Conservation (phyloP, 2,113 vertebrate species). For the Pollimyrus isidori region DNA sequence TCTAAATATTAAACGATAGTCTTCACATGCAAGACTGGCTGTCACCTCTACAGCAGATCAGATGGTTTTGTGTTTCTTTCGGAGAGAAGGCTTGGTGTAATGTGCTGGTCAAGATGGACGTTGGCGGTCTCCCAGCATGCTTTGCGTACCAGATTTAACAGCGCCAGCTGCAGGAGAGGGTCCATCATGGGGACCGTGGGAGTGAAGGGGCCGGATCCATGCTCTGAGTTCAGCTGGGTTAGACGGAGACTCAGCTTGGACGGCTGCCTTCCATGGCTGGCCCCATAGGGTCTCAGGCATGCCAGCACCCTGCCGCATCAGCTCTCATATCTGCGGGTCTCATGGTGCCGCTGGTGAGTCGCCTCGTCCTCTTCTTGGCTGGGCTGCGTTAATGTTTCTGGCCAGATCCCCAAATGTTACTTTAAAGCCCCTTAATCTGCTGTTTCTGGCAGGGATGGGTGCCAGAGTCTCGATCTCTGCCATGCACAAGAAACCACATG, state of each 20-base stretch:
- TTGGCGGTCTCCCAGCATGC: constrained; percentile 15
- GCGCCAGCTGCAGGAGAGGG: constrained; percentile 24
- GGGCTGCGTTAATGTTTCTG: not conserved
- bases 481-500: not conserved
- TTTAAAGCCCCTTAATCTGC: not conserved
- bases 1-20: not conserved
- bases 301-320: not conserved
- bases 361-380: constrained; percentile 16
- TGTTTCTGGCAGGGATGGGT: not conserved
- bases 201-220: constrained; percentile 6
- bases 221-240: constrained; percentile 7
- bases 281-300: not conserved
- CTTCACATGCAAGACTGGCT: not conserved
- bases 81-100: not conserved
- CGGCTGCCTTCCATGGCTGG: not conserved
- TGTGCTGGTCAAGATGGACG: not conserved
- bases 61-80: not conserved
- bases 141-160: constrained; percentile 12
- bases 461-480: not conserved
- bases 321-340: not conserved
- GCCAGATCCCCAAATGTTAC: not conserved
- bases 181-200: constrained; percentile 7
- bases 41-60: not conserved
- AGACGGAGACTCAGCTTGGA: not conserved
- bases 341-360: not conserved